Evolutionary conservation across 1,140 invertebrate species (phyloP), one percentile per base, ranked within the genome.

Genomic region (Ganaspis sp.): DNA sequence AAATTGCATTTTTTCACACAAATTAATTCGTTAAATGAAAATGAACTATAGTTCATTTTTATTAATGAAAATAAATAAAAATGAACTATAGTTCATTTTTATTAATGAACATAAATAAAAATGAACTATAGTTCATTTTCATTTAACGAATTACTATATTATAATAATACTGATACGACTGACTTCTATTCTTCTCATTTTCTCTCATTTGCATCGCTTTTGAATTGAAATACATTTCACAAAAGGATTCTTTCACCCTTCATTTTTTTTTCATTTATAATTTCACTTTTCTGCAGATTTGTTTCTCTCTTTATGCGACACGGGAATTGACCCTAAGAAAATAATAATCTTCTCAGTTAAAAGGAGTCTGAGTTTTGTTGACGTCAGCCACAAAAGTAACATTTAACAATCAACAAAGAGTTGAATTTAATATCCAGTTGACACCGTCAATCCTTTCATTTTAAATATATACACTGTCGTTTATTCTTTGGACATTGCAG

Each of bases 331-430:
- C n/a, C n/a, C n/a, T n/a, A 74, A 71, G 45, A 64, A 74, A 81
- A 86, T 81, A 84, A 86, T 82, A 75, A 84, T 3, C 74, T 26
- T 42, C 84, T 86, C 78, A n/a, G 81, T 86, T 86, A 85, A 77
- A 76, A 42, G 74, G 17, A 42, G n/a, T 49, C n/a, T 19, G 15
- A 4, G 21, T n/a, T 58, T 75, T 58, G 29, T 40, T 37, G 42
- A 74, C 74, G 75, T 76, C 76, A 73, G 69, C 29, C 29, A 34
- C 2, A 3, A 34, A 34, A 34, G 2, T 34, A 34, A 6, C 29
- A 34, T 34, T 69, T 64, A 73, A 75, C 72, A 74, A 71, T 79
- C 40, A 70, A 71, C 77, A 86, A 81, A 84, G 85, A 84, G 80
- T 75, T 77, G 75, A 75, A 86, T 84, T 86, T 78, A 83, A 70